Conservation (phyloP, 1,140 invertebrate genomes). For the Drosophila punjabiensis region DNA sequence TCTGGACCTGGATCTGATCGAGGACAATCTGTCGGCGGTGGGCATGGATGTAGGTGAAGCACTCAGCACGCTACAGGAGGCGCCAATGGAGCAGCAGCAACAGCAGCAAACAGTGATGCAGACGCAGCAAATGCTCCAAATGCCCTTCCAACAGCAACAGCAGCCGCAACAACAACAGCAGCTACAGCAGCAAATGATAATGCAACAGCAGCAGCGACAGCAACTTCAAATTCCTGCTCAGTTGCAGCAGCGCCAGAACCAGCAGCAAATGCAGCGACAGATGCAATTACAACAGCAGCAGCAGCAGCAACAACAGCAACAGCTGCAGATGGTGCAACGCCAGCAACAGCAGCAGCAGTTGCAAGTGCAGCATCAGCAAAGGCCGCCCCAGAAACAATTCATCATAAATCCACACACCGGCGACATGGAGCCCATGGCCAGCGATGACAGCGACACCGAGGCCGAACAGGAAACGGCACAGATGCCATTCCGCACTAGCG, state of each 20-base stretch:
- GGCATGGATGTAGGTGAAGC: slow-evolving; percentile 81
- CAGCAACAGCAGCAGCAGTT: slow-evolving; percentile 45
- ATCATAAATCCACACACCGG: slow-evolving; percentile 95
- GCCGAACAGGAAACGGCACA: slow-evolving; percentile 77
- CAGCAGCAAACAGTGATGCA: slow-evolving; percentile 44
- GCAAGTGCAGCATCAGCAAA: slow-evolving; percentile 58
- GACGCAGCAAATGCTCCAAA: slow-evolving; percentile 47
- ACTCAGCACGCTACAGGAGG: slow-evolving; percentile 62
- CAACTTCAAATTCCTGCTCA: slow-evolving; percentile 27
- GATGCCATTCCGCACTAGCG: slow-evolving; percentile 59
- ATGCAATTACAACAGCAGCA: slow-evolving; percentile 39
- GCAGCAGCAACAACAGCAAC: slow-evolving; percentile 51
- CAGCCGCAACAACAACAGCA: slow-evolving; percentile 20
- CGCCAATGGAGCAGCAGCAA: slow-evolving; percentile 63
- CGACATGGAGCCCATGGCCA: slow-evolving; percentile 92
- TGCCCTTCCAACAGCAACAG: slow-evolving; percentile 48
- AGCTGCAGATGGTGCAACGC: slow-evolving; percentile 20
- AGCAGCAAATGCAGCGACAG: slow-evolving; percentile 52
- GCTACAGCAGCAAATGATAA: slow-evolving; percentile 38
- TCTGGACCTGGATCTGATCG: slow-evolving; percentile 81
- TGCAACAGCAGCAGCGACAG: slow-evolving; percentile 45
- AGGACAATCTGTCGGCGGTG: slow-evolving; percentile 77
- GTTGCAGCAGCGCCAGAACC: slow-evolving; percentile 47
- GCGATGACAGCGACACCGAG: slow-evolving; percentile 87
- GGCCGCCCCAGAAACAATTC: slow-evolving; percentile 88